Conservation (phyloP, 2,888 invertebrate species). For the Eulithis testata region DNA sequence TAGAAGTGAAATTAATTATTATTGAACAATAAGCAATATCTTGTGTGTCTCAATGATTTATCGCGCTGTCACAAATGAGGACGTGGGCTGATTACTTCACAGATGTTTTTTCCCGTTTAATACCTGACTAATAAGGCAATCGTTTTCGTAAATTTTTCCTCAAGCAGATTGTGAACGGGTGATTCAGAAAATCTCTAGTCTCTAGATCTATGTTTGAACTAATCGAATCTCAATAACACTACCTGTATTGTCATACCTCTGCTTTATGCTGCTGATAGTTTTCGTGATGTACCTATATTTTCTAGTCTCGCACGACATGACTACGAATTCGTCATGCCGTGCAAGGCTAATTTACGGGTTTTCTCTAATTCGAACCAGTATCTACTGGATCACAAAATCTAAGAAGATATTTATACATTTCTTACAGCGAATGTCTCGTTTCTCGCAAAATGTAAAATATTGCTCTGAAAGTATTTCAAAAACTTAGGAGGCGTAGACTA, state of each 20-base stretch:
- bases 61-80: not conserved
- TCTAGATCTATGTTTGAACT: not conserved
- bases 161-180: not conserved
- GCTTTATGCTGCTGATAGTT: not conserved
- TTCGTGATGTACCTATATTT: constrained; percentile 2
- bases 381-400: constrained; percentile 21
- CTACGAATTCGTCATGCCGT: constrained; percentile 53
- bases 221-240: constrained; percentile 5
- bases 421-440: not conserved
- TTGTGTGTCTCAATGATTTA: not conserved
- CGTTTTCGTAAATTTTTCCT: constrained; percentile 16
- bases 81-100: not conserved
- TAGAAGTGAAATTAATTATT: no score
- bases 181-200: no score
- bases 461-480: not conserved
- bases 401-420: not conserved
- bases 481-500: not conserved
- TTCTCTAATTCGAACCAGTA: constrained; percentile 60
- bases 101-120: constrained; percentile 3
- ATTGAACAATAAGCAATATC: no score
- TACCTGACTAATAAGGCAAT: not conserved
- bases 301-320: constrained; percentile 37
- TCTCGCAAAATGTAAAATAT: not conserved
- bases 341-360: constrained; percentile 57
- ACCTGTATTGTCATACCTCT: not conserved